Evolutionary conservation across 2,113 vertebrate genomes (phyloP).

Genomic region (Odontophorus gujanensis): DNA sequence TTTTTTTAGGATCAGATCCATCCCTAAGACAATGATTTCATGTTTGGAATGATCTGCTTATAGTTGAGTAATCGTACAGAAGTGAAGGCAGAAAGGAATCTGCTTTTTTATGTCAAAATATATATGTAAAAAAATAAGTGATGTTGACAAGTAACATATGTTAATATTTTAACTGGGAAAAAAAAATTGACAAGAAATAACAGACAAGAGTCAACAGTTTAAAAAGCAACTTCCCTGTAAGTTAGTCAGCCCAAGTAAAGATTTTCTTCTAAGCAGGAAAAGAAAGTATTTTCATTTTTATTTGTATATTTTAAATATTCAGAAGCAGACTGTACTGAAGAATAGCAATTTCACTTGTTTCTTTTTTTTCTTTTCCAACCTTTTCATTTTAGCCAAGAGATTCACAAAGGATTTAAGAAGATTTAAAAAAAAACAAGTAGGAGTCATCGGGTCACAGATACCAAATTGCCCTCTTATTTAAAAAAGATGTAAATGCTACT

Average conservation of each 20-base stretch:
- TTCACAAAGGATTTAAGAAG: conserved; percentile 31
- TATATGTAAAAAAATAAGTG: background rate
- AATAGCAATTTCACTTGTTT: background rate
- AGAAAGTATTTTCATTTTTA: conserved; percentile 6
- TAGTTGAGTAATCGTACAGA: background rate
- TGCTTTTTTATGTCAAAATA: background rate
- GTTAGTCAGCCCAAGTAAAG: conserved; percentile 17
- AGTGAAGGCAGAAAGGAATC: background rate
- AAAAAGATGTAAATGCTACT: conserved; percentile 61
- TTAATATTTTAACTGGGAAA: background rate
- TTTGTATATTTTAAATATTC: conserved; percentile 31
- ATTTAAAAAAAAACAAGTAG: background rate
- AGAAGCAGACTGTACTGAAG: conserved; percentile 12
- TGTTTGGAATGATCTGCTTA: background rate
- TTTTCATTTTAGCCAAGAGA: background rate
- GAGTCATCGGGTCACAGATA: conserved; percentile 18
- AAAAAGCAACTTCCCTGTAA: background rate
- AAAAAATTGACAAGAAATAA: background rate
- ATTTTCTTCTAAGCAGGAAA: conserved; percentile 17
- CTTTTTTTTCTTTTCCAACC: background rate
- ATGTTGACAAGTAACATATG: background rate
- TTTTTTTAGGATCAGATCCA: background rate
- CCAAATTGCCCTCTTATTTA: conserved; percentile 17
- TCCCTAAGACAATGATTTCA: background rate
- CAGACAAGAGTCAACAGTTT: background rate